Percentiles rank a stretch among this genome's conserved stretches.
These are phyloP conservation scores for Thalassaphorura encarpata DNA, from an alignment of 1,140 invertebrate genomes.

Conservation along the genomic window DNA sequence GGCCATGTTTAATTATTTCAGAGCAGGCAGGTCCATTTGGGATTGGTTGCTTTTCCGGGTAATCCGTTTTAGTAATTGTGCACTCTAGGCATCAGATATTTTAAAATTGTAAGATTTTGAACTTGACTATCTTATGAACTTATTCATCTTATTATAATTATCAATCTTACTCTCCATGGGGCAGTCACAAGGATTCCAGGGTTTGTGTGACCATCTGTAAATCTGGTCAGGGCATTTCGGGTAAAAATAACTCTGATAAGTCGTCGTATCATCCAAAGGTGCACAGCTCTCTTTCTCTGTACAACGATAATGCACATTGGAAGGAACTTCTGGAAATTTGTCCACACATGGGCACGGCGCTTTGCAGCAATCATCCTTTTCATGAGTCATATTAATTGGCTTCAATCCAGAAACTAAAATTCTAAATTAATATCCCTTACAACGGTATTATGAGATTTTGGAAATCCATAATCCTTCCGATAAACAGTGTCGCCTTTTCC, in stretches of 20 bases:
- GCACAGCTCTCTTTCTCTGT: background rate
- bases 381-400: background rate
- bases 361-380: slow-evolving; percentile 20
- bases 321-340: slow-evolving; percentile 1
- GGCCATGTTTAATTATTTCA: slow-evolving; percentile 5
- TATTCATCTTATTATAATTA: background rate
- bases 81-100: slow-evolving; percentile 1
- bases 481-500: slow-evolving; percentile 5
- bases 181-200: slow-evolving; percentile 16
- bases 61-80: slow-evolving; percentile 19
- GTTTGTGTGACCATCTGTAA: background rate
- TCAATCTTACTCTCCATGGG: slow-evolving; percentile 11
- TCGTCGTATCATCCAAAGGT: slow-evolving; percentile 16
- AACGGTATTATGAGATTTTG: slow-evolving; percentile 13
- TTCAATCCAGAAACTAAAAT: background rate
- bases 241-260: slow-evolving; percentile 17
- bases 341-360: slow-evolving; percentile 13
- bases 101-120: background rate
- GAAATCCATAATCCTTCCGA: slow-evolving; percentile 13
- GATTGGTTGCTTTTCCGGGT: slow-evolving; percentile 14
- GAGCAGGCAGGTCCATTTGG: slow-evolving; percentile 21
- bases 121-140: no score
- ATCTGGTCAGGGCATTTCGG: background rate
- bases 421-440: background rate
- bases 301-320: slow-evolving; percentile 3